A percentile compares a stretch with the other conserved stretches of the same genome.
Evolutionary conservation across 2,888 invertebrate genomes (phyloP).

Genomic region (Caenorhabditis japonica): DNA sequence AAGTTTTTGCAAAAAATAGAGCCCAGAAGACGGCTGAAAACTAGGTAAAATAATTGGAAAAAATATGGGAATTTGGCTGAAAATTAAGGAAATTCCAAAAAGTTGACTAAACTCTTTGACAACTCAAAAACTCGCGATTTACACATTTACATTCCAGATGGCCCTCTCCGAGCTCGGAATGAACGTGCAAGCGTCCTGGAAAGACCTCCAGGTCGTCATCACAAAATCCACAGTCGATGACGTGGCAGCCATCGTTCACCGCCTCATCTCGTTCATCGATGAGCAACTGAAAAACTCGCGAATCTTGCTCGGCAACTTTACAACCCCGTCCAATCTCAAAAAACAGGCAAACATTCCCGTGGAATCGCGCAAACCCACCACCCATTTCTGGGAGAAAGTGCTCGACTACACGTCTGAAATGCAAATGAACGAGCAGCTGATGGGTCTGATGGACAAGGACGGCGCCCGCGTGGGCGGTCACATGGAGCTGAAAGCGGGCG

Average conservation of each 20-base stretch:
- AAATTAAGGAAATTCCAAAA: no score
- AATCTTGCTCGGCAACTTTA: conserved; percentile 60
- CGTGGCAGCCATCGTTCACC: conserved; percentile 94
- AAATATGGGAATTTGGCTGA: no score
- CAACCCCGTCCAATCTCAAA: conserved; percentile 20
- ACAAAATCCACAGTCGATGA: conserved; percentile 96
- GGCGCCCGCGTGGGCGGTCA: conserved; percentile 65
- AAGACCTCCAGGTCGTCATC: conserved; percentile 95
- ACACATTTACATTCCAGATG: conserved; percentile 20
- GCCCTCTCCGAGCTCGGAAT: conserved; percentile 42
- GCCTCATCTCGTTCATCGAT: conserved; percentile 96
- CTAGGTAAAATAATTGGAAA: no score
- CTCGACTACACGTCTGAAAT: conserved; percentile 57
- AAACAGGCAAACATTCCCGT: neutral
- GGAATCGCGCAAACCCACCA: conserved; percentile 33
- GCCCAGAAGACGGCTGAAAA: no score
- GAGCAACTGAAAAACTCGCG: conserved; percentile 70
- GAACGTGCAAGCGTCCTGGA: conserved; percentile 83
- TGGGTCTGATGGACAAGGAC: conserved; percentile 52
- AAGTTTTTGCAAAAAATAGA: no score
- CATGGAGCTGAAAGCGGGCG: conserved; percentile 65
- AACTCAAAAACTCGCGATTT: neutral
- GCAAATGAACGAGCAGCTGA: conserved; percentile 51
- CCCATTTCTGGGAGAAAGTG: conserved; percentile 61
- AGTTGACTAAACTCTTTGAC: no score